phyloP scores from a whole-genome alignment of 2,113 vertebrate species.

The Pseudopodoces humilis region DNA sequence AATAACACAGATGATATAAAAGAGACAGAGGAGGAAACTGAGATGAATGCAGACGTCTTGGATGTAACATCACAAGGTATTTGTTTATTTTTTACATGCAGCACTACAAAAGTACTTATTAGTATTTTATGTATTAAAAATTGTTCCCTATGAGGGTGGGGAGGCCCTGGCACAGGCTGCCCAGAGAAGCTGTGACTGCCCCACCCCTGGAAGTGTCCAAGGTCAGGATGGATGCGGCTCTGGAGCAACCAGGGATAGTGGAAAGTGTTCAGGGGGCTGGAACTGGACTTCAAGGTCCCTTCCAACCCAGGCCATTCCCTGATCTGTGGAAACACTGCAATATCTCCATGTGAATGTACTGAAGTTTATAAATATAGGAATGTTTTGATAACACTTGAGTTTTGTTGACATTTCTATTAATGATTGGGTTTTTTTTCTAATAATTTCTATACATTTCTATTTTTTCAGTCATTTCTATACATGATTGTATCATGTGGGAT shows the following conservation, averaged over 20 bases:
- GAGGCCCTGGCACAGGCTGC: not conserved
- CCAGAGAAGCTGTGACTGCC: not conserved
- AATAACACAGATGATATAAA: not conserved
- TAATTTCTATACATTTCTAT: no score
- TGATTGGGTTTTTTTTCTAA: not conserved
- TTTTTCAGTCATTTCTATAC: no score
- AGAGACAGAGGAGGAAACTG: not conserved
- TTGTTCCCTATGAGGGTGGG: not conserved
- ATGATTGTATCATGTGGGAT: not conserved
- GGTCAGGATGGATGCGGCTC: not conserved
- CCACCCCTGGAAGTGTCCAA: not conserved
- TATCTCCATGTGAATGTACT: not conserved
- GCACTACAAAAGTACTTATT: not conserved
- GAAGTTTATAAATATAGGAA: not conserved
- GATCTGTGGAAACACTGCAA: not conserved
- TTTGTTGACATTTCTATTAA: not conserved
- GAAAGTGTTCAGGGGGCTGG: not conserved
- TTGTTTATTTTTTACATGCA: not conserved
- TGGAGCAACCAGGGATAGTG: not conserved
- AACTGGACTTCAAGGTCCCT: not conserved
- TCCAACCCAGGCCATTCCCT: not conserved
- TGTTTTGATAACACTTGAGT: not conserved
- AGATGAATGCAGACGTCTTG: not conserved
- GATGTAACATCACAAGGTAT: constrained; percentile 47
- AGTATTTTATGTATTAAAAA: not conserved